Conservation (phyloP, 2,888 invertebrate genomes). For the Trisateles emortualis region DNA sequence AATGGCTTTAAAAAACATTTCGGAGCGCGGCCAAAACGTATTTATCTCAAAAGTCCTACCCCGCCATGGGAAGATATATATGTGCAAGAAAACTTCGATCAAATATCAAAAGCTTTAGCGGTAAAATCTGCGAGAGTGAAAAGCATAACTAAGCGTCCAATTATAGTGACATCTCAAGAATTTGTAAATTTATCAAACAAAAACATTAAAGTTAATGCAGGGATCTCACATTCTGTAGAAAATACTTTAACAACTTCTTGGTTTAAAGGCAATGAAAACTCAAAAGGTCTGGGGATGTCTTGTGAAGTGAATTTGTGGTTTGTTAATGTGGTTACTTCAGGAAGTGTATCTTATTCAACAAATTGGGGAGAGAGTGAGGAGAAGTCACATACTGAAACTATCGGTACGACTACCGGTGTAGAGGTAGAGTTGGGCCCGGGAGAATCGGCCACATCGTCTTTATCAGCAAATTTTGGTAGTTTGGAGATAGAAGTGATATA, state of each 20-base stretch:
- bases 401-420: slow-evolving; percentile 65
- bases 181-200: slow-evolving; percentile 68
- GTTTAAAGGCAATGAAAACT: slow-evolving; percentile 61
- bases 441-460: slow-evolving; percentile 64
- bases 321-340: slow-evolving; percentile 60
- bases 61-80: slow-evolving; percentile 78
- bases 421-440: slow-evolving; percentile 71
- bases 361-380: slow-evolving; percentile 70
- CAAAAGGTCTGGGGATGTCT: slow-evolving; percentile 65
- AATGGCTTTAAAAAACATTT: slow-evolving; percentile 59
- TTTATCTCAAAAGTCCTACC: slow-evolving; percentile 69
- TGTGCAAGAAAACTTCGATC: slow-evolving; percentile 67
- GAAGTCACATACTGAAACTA: slow-evolving; percentile 62
- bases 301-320: slow-evolving; percentile 69
- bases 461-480: slow-evolving; percentile 64
- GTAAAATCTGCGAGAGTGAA: slow-evolving; percentile 62
- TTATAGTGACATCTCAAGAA: slow-evolving; percentile 62
- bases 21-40: slow-evolving; percentile 56
- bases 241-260: slow-evolving; percentile 69
- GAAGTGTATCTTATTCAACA: slow-evolving; percentile 63
- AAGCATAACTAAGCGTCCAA: slow-evolving; percentile 48
- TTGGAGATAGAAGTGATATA: slow-evolving; percentile 69
- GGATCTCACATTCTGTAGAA: slow-evolving; percentile 69
- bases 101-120: slow-evolving; percentile 58
- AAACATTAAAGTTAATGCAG: slow-evolving; percentile 72